phyloP scores from a whole-genome alignment of 2,113 vertebrate genomes.

The Ranitomeya variabilis region DNA sequence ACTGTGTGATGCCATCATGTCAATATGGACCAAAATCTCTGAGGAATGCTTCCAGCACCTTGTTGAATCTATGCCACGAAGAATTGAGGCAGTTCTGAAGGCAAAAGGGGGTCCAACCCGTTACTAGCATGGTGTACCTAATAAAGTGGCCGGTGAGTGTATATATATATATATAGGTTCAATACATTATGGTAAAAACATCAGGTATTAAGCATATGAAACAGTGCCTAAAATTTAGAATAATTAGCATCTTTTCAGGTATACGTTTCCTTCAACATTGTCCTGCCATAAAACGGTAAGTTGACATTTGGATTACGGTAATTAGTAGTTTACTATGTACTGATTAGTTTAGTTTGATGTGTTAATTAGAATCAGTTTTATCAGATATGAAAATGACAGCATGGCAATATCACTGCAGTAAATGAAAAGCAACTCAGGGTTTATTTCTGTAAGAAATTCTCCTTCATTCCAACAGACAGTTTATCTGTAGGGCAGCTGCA shows the following conservation, averaged over 20 bases:
- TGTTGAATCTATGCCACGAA: too few species aligned
- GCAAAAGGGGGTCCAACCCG: too few species aligned
- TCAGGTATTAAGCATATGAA: background rate
- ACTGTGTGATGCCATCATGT: too few species aligned
- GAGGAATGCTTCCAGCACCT: too few species aligned
- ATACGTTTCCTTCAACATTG: background rate
- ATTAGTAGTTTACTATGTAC: background rate
- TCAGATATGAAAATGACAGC: background rate
- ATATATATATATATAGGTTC: background rate
- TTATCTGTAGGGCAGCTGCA: conserved; percentile 14
- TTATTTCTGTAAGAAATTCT: background rate
- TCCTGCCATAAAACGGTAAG: background rate
- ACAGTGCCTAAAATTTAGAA: background rate
- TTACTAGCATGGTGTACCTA: too few species aligned
- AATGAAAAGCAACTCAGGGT: background rate
- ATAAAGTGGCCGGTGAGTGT: too few species aligned
- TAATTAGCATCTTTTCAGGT: background rate
- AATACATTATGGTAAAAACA: background rate
- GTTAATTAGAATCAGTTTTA: conserved; percentile 11
- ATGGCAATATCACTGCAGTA: background rate
- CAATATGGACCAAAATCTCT: too few species aligned
- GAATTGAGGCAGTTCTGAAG: too few species aligned
- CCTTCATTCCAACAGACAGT: background rate
- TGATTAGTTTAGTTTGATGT: conserved; percentile 13
- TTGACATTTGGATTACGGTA: background rate